Evolutionary conservation across 2,888 invertebrate genomes (phyloP), one percentile per base, ranked within the genome.

Genomic region (Drosophila niveifrons): DNA sequence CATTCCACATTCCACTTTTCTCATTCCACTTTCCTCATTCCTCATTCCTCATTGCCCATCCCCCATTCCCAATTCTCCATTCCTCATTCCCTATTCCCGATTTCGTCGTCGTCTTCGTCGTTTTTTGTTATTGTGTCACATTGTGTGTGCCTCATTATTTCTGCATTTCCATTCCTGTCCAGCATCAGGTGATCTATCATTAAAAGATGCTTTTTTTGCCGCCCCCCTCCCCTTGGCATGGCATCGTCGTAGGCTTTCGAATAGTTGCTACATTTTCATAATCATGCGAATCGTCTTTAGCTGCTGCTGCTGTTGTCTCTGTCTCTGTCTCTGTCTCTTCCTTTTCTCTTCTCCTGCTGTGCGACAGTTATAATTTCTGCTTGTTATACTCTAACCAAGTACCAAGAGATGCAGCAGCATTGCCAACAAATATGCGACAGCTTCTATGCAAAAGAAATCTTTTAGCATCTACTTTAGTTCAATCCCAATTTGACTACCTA

Each of bases 71-170:
- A 3, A 18, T 18, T 18, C 18, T 1, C 18, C 18, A 23, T 23
- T 23, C 23, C 23, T 6, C 23, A 23, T 23, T 23, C 6, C 23
- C 23, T 6, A 23, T 8, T 29, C 13, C 13, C 8, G 6, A 2
- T 13, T 8, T 34, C 10, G 13, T 36, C 2, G 34, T 36, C 6
- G 1, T 11, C 34, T 3, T 11, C 6, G 11, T 10, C 41, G 15
- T 39, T 10, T 46, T 17, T 61, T 59, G 39, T 57, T 53, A 36
- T 75, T 64, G 47, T 67, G 74, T 59, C 76, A 67, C 66, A 69
- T 77, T 78, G 44, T 72, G 44, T 72, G 72, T 56, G 74, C 74
- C 85, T 83, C 82, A 83, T 83, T 83, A 85, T 73, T 71, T 79
- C 47, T 63, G 72, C 67, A 72, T 68, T 72, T 70, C 44, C 67